These are phyloP conservation scores for Periophthalmus modestus DNA, from an alignment of 2,113 vertebrate species.

Conservation along the genomic window DNA sequence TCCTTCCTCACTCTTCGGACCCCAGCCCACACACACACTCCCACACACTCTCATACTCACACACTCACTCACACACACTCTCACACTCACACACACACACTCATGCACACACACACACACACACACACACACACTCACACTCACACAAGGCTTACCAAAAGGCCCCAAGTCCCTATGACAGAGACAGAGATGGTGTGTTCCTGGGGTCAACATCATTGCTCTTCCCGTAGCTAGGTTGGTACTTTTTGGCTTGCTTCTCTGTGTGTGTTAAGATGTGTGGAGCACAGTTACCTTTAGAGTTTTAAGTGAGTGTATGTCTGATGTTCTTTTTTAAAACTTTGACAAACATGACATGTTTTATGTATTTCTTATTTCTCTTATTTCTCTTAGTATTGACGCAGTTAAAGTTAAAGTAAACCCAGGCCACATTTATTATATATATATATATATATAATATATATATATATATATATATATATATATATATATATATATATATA, in stretches of 20 bases:
- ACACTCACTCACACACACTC: constrained; percentile 10
- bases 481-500: too few relatives aligned
- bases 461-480: too few relatives aligned
- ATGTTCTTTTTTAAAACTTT: background rate
- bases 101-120: constrained; percentile 49
- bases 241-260: constrained; percentile 44
- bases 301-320: constrained; percentile 22
- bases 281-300: constrained; percentile 18
- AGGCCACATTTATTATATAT: too few relatives aligned
- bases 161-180: constrained; percentile 77
- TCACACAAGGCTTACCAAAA: constrained; percentile 69
- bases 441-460: too few relatives aligned
- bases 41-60: too few relatives aligned
- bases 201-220: constrained; percentile 83
- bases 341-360: background rate
- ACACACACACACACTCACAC: constrained; percentile 12
- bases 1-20: constrained; percentile 76
- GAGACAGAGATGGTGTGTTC: constrained; percentile 82
- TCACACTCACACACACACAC: constrained; percentile 36
- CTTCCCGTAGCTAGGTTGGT: constrained; percentile 73
- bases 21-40: constrained; percentile 67
- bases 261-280: constrained; percentile 7
- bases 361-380: background rate
- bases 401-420: too few relatives aligned
- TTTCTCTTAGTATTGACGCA: background rate